Evolutionary conservation across 2,888 invertebrate genomes (phyloP).

Genomic region (Eudasyphora cyanicolor): DNA sequence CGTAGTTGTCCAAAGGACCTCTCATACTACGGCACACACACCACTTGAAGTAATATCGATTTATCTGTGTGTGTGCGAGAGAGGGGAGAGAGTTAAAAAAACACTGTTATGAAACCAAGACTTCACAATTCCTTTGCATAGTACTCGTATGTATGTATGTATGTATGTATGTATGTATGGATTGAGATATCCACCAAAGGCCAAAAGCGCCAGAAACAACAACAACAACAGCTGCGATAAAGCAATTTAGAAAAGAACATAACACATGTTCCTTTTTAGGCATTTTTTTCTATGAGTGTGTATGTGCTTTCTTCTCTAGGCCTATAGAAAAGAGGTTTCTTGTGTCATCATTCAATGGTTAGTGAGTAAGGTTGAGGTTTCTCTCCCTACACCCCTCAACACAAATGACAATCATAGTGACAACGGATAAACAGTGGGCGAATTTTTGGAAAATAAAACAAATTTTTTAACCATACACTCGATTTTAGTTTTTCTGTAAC

Average conservation of each 20-base stretch:
- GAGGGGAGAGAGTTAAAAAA: background rate
- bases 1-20: slow-evolving; percentile 13
- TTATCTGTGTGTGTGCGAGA: background rate
- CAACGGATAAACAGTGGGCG: too few relatives aligned
- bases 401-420: too few relatives aligned
- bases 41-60: slow-evolving; percentile 4
- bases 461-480: too few relatives aligned
- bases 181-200: slow-evolving; percentile 1
- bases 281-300: slow-evolving; percentile 11
- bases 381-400: too few relatives aligned
- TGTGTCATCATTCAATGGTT: background rate
- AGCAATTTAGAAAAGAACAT: background rate
- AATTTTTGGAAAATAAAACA: too few relatives aligned
- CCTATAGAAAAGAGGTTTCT: background rate
- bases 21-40: too few relatives aligned
- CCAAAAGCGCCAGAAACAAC: background rate
- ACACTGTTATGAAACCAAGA: slow-evolving; percentile 55
- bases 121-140: slow-evolving; percentile 27
- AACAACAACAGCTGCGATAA: slow-evolving; percentile 18
- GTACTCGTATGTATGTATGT: slow-evolving; percentile 23
- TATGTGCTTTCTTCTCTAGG: background rate
- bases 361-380: slow-evolving; percentile 24
- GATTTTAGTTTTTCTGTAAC: too few relatives aligned
- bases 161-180: background rate
- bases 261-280: slow-evolving; percentile 47